Evolutionary conservation across 2,888 invertebrate species (phyloP), one percentile per base, ranked within the genome.

Genomic region (Esperia sulphurella): DNA sequence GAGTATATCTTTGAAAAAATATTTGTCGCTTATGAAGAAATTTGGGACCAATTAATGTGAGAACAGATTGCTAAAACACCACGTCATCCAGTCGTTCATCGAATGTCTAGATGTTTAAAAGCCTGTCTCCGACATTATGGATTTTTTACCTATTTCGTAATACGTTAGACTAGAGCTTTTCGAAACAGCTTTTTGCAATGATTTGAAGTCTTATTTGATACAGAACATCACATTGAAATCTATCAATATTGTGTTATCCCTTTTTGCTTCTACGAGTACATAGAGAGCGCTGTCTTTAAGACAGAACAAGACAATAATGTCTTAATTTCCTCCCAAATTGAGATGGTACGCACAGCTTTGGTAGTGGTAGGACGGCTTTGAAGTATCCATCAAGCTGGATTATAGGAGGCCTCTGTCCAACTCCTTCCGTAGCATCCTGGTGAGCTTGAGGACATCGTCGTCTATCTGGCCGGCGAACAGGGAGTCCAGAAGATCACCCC

Each of bases 341-440:
- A 56, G 70, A 68, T 68, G 69, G 63, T 68, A 68, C 68, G 61
- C 63, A 63, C 65, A 69, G 68, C 68, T 68, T 72, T 68, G 68
- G 65, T 67, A 55, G 57, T 46, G 43, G 51, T 59, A 75, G 86
- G 86, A 85, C 85, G 85, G 86, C 79, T 76, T 72, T 71, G 30
- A 51, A 53, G 54, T 55, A 54, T 58, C 46, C 44, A 52, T 43
- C 49, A 57, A 51, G 48, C 53, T 43, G 35, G 63, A 71, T 86
- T 88, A 89, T 71, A 89, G 85, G 44, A 87, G 79, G 48, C 88
- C 88, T 31, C 86, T 57, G 65, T 89, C 89, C 1, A 89, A 71
- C 61, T 87, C 88, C 59, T 86, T 87, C 52, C 89, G 83, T 1
- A 89, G 80, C 88, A 89, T 86, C 42, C 86, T 71, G 43, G 88